Evolutionary conservation across 53 echinoderm and acorn worm genomes (phyloP).

Genomic region (Paracentrotus lividus): DNA sequence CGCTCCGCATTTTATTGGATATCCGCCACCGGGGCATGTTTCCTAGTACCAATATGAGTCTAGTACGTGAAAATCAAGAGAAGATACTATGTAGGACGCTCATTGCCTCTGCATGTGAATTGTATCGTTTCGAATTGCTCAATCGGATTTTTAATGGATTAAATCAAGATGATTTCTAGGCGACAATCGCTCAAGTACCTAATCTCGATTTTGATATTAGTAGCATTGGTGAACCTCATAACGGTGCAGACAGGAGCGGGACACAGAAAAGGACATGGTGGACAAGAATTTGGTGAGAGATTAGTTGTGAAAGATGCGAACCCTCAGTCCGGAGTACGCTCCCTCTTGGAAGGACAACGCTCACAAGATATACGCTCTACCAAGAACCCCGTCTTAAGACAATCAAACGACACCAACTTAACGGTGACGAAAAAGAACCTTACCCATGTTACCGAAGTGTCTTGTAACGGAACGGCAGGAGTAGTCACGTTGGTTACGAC

Average conservation of each 20-base stretch:
- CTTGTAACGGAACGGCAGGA: neutral
- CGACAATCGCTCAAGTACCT: slow-evolving; percentile 14
- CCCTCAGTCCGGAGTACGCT: neutral
- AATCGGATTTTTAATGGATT: neutral
- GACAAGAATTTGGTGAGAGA: neutral
- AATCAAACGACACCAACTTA: neutral
- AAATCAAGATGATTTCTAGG: slow-evolving; percentile 8
- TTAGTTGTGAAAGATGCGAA: neutral
- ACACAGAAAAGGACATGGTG: neutral
- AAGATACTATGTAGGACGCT: neutral
- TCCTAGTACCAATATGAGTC: too few relatives aligned
- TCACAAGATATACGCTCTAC: too few relatives aligned
- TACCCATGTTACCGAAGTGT: neutral
- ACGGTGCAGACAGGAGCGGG: neutral
- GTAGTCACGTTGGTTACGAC: slow-evolving; percentile 19
- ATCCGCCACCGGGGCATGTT: neutral
- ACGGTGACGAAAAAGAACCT: neutral
- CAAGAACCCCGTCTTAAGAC: neutral
- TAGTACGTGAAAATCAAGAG: neutral
- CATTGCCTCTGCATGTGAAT: too few relatives aligned
- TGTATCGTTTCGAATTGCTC: neutral
- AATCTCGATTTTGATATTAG: neutral
- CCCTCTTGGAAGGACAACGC: neutral
- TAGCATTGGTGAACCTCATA: slow-evolving; percentile 8
- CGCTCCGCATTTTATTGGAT: neutral